Base-by-base conservation (phyloP, 2,888 invertebrate species). In the Hirtodrosophila cameraria region DNA sequence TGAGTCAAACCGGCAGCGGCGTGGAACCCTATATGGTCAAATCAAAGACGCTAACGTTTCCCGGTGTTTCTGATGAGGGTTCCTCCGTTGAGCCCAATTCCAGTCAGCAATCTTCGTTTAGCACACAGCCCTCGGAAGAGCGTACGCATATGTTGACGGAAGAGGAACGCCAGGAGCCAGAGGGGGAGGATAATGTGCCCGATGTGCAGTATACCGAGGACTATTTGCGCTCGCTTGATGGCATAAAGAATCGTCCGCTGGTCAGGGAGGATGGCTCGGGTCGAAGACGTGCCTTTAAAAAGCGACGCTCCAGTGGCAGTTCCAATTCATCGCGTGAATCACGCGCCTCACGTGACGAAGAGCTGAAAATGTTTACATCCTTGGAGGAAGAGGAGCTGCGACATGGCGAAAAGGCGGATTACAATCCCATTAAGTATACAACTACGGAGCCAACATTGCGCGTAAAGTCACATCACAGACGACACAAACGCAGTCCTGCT, bases 231-330 rank as follows among this genome's bases (percentile, higher is more conserved):
- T 93, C 93, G 78, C 92, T 94, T 87, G 94, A 94, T 89, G 94
- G 94, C 76, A 92, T 94, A 83, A 93, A 93, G 89, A 92, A 90
- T 84, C 92, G 93, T 67, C 93, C 93, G 53, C 88, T 94, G 79
- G 91, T 93, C 88, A 92, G 93, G 68, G 93, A 92, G 88, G 93
- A 94, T 90, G 93, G 93, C 71, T 93, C 93, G 70, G 93, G 93
- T 66, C 90, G 93, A 31, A 91, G 94, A 63, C 91, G 93, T 60
- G 93, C 93, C 81, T 94, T 93, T 87, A 93, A 92, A 88, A 93
- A 93, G 76, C 92, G 93, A 28, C 92, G 92, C 63, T 93, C 93
- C 31, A 93, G 93, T 67, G 90, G 90, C 25, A 91, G 91, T 25
- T 93, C 93, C 69, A 89, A 88, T 58, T 93, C 93, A 65, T 93